A percentile compares a stretch with the other conserved stretches of the same genome.
phyloP scores from a whole-genome alignment of 2,888 invertebrate genomes.

The Arge pagana region DNA sequence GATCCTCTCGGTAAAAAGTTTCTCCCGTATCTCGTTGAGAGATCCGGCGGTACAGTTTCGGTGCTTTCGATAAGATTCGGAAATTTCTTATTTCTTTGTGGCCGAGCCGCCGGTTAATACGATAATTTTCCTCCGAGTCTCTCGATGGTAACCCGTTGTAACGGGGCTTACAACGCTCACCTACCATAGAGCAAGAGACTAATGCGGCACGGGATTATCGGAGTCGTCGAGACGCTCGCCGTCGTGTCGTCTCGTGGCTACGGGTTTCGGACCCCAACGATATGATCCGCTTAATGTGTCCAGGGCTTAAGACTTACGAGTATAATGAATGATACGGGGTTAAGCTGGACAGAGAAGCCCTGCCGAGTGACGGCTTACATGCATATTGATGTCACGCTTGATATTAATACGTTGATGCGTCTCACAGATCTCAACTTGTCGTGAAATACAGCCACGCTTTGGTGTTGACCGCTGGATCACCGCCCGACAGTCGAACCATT shows the following conservation, averaged over 20 bases:
- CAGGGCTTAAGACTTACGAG: conserved; percentile 47
- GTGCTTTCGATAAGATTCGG: no score
- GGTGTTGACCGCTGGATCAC: conserved; percentile 14
- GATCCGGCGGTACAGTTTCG: no score
- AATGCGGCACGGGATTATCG: conserved; percentile 12
- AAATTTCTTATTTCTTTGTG: no score
- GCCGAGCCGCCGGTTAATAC: no score
- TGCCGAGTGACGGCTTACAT: conserved; percentile 44
- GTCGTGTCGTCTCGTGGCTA: conserved; percentile 30
- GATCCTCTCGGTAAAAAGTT: no score
- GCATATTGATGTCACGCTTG: conserved; percentile 45
- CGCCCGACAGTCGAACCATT: not conserved
- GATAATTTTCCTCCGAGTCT: no score
- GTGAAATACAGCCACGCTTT: conserved; percentile 14
- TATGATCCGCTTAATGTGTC: conserved; percentile 55
- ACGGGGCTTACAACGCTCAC: no score
- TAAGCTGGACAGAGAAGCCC: conserved; percentile 51
- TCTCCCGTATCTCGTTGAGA: no score
- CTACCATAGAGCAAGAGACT: no score
- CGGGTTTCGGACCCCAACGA: conserved; percentile 45
- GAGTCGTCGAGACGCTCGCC: conserved; percentile 15
- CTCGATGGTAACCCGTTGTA: no score
- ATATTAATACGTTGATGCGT: conserved; percentile 24
- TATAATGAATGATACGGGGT: conserved; percentile 54
- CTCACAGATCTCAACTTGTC: conserved; percentile 11